These are phyloP conservation scores for Dolichomitus sp. DNA, from an alignment of 2,888 invertebrate species.

Conservation along the genomic window DNA sequence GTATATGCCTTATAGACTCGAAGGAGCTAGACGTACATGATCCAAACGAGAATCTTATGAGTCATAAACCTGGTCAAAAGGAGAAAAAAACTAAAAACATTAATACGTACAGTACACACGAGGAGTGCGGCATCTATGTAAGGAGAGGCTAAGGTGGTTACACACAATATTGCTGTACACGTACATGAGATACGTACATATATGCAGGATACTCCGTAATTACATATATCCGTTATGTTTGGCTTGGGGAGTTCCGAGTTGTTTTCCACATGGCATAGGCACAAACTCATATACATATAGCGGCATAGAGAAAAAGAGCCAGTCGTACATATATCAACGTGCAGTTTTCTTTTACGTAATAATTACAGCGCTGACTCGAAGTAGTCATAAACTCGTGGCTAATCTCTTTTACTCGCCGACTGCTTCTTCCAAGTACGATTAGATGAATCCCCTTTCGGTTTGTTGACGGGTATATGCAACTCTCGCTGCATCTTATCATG, in stretches of 20 bases:
- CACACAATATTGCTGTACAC: neutral
- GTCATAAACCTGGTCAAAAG: conserved; percentile 33
- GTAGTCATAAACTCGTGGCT: conserved; percentile 34
- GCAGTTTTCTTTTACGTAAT: conserved; percentile 45
- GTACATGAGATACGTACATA: conserved; percentile 33
- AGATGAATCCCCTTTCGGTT: conserved; percentile 19
- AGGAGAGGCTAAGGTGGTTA: conserved; percentile 44
- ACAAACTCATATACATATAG: conserved; percentile 48
- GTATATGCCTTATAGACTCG: neutral
- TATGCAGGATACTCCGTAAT: conserved; percentile 66
- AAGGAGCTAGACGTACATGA: conserved; percentile 9
- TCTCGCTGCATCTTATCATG: neutral
- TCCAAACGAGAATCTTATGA: conserved; percentile 38
- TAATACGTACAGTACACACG: conserved; percentile 26
- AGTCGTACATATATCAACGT: conserved; percentile 50
- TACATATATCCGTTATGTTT: conserved; percentile 69
- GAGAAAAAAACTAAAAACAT: conserved; percentile 17
- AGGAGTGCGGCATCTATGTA: conserved; percentile 29
- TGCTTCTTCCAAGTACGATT: conserved; percentile 7
- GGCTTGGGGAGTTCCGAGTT: conserved; percentile 66
- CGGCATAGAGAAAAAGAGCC: conserved; percentile 50
- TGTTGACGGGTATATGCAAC: neutral
- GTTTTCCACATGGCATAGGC: conserved; percentile 60
- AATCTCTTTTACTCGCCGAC: conserved; percentile 29
- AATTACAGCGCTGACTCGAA: conserved; percentile 33